Evolutionary conservation across 2,113 vertebrate species (phyloP).

Genomic region (Balaeniceps rex): DNA sequence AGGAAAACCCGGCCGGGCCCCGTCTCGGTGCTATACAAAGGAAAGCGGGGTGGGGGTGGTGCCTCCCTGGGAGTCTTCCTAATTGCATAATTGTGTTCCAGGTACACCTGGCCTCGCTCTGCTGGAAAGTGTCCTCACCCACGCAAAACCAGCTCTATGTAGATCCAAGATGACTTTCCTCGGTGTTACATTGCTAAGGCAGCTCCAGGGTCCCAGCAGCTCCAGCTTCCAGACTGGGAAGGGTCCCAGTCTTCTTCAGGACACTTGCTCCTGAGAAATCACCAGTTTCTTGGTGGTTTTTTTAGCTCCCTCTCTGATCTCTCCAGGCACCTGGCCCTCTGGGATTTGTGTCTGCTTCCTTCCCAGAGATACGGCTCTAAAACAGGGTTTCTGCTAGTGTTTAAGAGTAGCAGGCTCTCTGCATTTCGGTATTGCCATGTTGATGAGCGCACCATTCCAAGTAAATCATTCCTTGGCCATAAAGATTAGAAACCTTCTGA

Average conservation of each 20-base stretch:
- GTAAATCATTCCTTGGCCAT: not conserved
- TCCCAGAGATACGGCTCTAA: accelerated
- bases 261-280: accelerated
- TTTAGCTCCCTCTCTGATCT: too few species aligned
- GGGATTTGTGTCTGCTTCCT: not conserved
- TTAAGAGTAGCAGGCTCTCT: too few species aligned
- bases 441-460: accelerated
- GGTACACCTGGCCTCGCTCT: not conserved
- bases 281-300: accelerated
- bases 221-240: too few species aligned
- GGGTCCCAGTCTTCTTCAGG: accelerated
- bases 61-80: not conserved
- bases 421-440: accelerated
- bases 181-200: accelerated
- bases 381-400: not conserved
- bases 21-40: accelerated
- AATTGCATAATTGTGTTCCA: accelerated
- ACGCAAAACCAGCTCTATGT: accelerated
- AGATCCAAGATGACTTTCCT: accelerated
- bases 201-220: too few species aligned
- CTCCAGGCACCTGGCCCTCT: too few species aligned
- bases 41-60: accelerated
- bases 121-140: not conserved
- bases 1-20: accelerated
- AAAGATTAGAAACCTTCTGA: not conserved